These are phyloP conservation scores for Epinotia ramella DNA, from an alignment of 2,888 invertebrate genomes.

Conservation along the genomic window DNA sequence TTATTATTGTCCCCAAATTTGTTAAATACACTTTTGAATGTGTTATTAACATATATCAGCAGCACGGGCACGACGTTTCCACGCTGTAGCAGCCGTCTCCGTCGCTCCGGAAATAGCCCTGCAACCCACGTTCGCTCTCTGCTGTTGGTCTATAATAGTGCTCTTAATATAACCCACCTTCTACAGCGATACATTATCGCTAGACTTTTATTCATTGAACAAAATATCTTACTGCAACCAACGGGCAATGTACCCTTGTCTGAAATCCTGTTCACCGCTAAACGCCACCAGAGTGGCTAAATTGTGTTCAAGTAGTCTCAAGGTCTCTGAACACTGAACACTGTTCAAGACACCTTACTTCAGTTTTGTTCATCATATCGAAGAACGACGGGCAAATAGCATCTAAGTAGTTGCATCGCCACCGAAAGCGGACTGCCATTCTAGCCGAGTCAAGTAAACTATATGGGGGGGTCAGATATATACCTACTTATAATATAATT, in stretches of 20 bases:
- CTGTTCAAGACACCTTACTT: neutral
- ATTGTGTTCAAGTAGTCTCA: neutral
- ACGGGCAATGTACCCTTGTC: neutral
- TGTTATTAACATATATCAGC: constrained; percentile 25
- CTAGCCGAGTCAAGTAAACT: neutral
- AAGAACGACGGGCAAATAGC: neutral
- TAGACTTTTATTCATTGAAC: constrained; percentile 14
- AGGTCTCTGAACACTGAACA: no score
- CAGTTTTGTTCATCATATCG: neutral
- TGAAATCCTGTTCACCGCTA: neutral
- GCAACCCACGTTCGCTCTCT: constrained; percentile 39
- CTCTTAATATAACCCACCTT: constrained; percentile 41
- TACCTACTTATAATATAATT: no score
- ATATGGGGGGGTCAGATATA: no score
- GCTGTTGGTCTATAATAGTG: constrained; percentile 29
- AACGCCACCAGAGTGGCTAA: neutral
- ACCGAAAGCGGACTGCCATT: neutral
- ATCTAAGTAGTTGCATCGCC: neutral
- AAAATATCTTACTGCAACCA: neutral
- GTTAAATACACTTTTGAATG: constrained; percentile 5
- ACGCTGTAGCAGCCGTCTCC: constrained; percentile 36
- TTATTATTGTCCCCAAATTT: neutral
- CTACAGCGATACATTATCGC: constrained; percentile 14
- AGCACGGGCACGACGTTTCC: constrained; percentile 19
- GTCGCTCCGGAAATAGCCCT: constrained; percentile 36